A percentile compares a stretch with the other conserved stretches of the same genome.
phyloP scores from a whole-genome alignment of 2,888 invertebrate species.

The Selenia dentaria region DNA sequence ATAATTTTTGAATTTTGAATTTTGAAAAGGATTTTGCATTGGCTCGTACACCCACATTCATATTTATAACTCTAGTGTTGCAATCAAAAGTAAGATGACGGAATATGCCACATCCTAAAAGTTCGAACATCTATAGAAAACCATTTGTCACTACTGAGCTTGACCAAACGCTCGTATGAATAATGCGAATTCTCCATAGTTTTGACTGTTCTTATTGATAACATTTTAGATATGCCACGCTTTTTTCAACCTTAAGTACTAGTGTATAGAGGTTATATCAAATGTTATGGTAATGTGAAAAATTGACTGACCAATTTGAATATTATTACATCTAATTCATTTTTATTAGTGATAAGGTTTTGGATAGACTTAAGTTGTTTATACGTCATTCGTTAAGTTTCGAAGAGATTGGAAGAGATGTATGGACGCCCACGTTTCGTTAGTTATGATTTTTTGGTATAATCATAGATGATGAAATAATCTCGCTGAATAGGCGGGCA shows the following conservation, averaged over 20 bases:
- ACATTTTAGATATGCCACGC: slow-evolving; percentile 13
- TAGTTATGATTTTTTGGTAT: no score
- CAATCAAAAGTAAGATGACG: no score
- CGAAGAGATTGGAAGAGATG: no score
- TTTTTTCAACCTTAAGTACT: slow-evolving; percentile 7
- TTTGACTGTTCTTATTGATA: slow-evolving; percentile 54
- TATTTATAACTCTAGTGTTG: no score
- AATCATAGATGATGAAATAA: no score
- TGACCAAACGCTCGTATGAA: slow-evolving; percentile 45
- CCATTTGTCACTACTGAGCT: slow-evolving; percentile 51
- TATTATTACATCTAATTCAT: slow-evolving; percentile 1
- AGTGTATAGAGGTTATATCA: slow-evolving; percentile 4
- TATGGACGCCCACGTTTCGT: no score
- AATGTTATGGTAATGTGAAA: slow-evolving; percentile 1
- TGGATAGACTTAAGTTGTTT: not conserved
- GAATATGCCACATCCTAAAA: not conserved
- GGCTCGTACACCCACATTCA: no score
- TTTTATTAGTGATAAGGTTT: slow-evolving; percentile 7
- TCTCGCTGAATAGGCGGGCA: no score
- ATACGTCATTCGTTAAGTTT: no score
- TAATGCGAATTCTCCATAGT: slow-evolving; percentile 46
- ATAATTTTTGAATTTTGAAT: no score
- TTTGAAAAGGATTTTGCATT: no score
- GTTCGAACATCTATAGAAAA: slow-evolving; percentile 26
- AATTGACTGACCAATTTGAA: not conserved